Percentiles rank a stretch among this genome's conserved stretches.
These are phyloP conservation scores for Halcyon chelicuti DNA, from an alignment of 2,797 vertebrate species.

Conservation along the genomic window DNA sequence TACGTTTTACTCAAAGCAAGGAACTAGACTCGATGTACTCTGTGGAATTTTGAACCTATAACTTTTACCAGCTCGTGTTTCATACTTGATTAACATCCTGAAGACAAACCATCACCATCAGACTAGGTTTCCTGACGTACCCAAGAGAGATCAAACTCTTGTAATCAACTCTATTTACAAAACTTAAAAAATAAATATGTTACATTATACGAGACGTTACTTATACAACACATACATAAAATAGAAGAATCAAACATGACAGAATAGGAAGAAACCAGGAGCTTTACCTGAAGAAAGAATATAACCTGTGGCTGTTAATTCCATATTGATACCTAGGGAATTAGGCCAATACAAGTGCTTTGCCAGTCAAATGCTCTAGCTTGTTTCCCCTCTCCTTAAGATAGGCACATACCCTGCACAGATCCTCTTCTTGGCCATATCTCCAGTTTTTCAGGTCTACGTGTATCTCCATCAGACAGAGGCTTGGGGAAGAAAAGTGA, in stretches of 20 bases:
- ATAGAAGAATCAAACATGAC: not conserved
- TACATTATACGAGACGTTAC: not conserved
- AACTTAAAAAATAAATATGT: not conserved
- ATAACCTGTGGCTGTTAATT: not conserved
- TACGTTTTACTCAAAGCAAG: not conserved
- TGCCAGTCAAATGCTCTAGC: not conserved
- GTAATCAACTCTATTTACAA: not conserved
- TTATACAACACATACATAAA: not conserved
- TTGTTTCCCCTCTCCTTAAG: constrained; percentile 14
- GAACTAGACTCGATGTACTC: not conserved
- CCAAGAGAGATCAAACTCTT: not conserved
- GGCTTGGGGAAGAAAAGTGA: constrained; percentile 49
- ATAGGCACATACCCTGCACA: constrained; percentile 8
- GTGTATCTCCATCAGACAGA: constrained; percentile 45
- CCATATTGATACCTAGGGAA: not conserved
- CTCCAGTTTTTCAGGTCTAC: constrained; percentile 42
- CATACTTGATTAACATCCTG: not conserved
- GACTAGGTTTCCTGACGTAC: not conserved
- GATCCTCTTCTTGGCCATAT: constrained; percentile 51
- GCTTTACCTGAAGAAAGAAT: not conserved
- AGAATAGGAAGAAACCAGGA: not conserved
- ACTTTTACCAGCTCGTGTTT: not conserved
- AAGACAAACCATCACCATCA: not conserved
- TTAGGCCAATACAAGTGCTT: not conserved
- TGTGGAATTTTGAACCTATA: not conserved